Conservation (phyloP, 1,140 invertebrate species). For the Drosophila sechellia region DNA sequence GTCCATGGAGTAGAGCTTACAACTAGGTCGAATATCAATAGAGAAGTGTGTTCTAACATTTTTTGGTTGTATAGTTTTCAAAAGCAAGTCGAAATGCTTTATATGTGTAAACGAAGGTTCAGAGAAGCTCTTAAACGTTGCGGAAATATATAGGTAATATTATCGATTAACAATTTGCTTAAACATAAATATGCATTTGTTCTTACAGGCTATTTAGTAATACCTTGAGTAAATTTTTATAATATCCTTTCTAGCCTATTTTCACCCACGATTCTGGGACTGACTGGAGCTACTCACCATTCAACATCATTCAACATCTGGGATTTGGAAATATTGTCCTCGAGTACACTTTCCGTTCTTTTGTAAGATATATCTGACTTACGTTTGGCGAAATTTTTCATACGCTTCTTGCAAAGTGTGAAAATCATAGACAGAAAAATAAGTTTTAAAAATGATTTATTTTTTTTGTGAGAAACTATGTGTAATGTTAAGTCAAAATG, state of each 20-base stretch:
- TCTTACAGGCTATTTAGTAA: constrained; percentile 1
- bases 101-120: background rate
- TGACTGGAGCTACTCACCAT: constrained; percentile 37
- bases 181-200: background rate
- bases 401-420: constrained; percentile 42
- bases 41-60: background rate
- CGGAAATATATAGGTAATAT: constrained; percentile 4
- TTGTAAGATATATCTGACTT: constrained; percentile 15
- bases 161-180: constrained; percentile 11
- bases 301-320: constrained; percentile 19
- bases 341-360: constrained; percentile 29
- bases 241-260: constrained; percentile 26
- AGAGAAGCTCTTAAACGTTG: constrained; percentile 23
- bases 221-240: constrained; percentile 15
- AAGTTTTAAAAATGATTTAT: constrained; percentile 33
- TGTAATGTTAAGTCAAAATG: constrained; percentile 55
- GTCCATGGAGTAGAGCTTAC: constrained; percentile 77
- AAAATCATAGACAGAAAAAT: constrained; percentile 23
- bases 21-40: constrained; percentile 33
- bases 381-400: constrained; percentile 63
- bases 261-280: constrained; percentile 27
- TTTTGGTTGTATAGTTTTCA: constrained; percentile 9
- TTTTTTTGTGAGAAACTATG: constrained; percentile 51
- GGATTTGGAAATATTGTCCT: constrained; percentile 59
- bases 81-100: constrained; percentile 9